phyloP scores from a whole-genome alignment of 2,888 invertebrate species.

The Nymphalis polychloros region DNA sequence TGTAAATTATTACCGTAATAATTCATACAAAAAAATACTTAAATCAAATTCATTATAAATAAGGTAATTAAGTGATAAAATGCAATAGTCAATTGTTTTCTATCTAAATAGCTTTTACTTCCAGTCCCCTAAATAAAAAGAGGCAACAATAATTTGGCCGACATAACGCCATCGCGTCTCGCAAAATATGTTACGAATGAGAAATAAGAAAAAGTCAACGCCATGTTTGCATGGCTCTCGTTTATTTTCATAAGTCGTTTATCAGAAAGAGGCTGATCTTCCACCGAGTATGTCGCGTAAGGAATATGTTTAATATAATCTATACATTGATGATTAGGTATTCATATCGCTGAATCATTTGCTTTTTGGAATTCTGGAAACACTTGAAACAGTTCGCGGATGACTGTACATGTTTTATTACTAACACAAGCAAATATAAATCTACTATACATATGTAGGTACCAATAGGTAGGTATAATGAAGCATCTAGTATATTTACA shows the following conservation, averaged over 20 bases:
- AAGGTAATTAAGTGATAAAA: slow-evolving; percentile 1
- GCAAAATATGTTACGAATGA: slow-evolving; percentile 15
- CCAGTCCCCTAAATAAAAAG: slow-evolving; percentile 10
- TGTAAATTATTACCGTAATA: too few relatives aligned
- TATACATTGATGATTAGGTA: neutral
- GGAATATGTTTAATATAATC: too few relatives aligned
- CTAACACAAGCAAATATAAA: neutral
- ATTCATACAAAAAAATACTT: neutral
- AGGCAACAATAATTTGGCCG: slow-evolving; percentile 13
- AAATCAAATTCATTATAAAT: neutral
- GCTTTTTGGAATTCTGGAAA: neutral
- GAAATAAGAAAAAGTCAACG: slow-evolving; percentile 12
- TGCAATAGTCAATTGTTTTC: neutral
- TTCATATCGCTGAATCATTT: neutral
- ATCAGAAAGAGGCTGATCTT: slow-evolving; percentile 8
- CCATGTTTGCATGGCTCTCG: slow-evolving; percentile 7
- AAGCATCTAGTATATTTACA: too few relatives aligned
- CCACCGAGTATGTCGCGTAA: neutral
- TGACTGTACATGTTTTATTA: neutral
- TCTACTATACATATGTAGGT: too few relatives aligned
- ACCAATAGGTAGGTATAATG: too few relatives aligned
- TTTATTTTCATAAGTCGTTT: slow-evolving; percentile 16
- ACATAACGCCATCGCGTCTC: slow-evolving; percentile 14
- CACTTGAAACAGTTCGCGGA: slow-evolving; percentile 8
- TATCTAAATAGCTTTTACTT: slow-evolving; percentile 7